phyloP scores from a whole-genome alignment of 2,888 invertebrate species.

The Eustalomyia histrio region DNA sequence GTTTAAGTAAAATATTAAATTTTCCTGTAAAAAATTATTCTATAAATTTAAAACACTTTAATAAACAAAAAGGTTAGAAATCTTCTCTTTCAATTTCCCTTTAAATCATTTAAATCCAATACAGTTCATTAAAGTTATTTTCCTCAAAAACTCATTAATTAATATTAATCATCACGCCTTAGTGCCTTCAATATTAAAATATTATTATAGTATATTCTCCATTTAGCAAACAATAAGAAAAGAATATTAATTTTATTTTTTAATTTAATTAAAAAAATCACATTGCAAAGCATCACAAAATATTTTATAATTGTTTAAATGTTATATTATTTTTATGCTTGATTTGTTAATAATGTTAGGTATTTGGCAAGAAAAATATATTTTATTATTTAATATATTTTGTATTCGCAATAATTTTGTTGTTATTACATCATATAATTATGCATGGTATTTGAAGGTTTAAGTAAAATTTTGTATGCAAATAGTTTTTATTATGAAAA shows the following conservation, averaged over 20 bases:
- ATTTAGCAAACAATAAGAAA: background rate
- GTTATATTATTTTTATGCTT: conserved; percentile 29
- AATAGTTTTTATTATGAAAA: no score
- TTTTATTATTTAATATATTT: background rate
- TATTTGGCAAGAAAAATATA: conserved; percentile 42
- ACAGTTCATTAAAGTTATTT: no score
- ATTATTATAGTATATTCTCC: background rate
- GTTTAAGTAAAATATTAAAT: no score
- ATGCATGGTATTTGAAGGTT: conserved; percentile 3
- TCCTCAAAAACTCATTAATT: background rate
- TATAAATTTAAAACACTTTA: no score
- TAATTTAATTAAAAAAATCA: conserved; percentile 1
- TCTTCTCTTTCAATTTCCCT: no score
- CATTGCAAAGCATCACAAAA: background rate
- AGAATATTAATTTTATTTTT: no score
- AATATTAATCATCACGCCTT: background rate
- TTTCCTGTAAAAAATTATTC: no score
- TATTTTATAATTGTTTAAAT: background rate
- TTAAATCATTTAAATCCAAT: no score
- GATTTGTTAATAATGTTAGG: conserved; percentile 37
- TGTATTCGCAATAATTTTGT: background rate
- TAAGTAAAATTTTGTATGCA: background rate
- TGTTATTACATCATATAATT: background rate
- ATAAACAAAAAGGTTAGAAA: no score
- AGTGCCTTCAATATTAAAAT: no score